phyloP scores from a whole-genome alignment of 2,113 vertebrate species.

The Dasyurus viverrinus region DNA sequence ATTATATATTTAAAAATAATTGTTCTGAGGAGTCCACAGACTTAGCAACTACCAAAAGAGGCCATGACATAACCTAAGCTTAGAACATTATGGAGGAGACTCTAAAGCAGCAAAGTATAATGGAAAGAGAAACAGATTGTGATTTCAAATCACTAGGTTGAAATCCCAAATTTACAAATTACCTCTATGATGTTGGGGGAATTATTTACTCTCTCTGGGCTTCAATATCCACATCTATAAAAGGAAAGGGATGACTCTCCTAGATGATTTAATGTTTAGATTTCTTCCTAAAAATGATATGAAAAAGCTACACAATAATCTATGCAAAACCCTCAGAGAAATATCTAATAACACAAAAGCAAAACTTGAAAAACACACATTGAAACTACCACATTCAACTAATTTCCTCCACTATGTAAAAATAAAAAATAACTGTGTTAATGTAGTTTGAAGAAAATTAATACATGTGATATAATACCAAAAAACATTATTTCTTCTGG shows the following conservation, averaged over 20 bases:
- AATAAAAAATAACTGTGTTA: not conserved
- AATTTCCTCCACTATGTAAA: not conserved
- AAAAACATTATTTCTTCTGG: not conserved
- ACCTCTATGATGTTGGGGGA: not conserved
- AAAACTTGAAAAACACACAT: not conserved
- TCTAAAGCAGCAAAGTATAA: not conserved
- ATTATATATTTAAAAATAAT: not conserved
- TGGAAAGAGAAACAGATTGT: not conserved
- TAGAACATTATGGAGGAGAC: not conserved
- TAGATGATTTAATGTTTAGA: not conserved
- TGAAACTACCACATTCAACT: not conserved
- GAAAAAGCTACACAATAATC: not conserved
- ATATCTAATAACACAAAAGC: not conserved
- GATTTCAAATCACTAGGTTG: not conserved
- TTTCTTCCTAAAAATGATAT: not conserved
- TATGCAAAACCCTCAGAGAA: not conserved
- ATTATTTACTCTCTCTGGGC: not conserved
- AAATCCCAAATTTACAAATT: not conserved
- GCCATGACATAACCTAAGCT: not conserved
- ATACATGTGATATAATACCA: not conserved
- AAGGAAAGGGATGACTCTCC: not conserved
- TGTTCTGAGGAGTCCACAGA: not conserved
- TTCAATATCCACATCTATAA: not conserved
- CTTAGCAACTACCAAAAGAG: not conserved
- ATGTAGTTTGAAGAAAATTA: slow-evolving; percentile 11